phyloP scores from a whole-genome alignment of 2,797 vertebrate genomes.

The Cossypha heuglini region DNA sequence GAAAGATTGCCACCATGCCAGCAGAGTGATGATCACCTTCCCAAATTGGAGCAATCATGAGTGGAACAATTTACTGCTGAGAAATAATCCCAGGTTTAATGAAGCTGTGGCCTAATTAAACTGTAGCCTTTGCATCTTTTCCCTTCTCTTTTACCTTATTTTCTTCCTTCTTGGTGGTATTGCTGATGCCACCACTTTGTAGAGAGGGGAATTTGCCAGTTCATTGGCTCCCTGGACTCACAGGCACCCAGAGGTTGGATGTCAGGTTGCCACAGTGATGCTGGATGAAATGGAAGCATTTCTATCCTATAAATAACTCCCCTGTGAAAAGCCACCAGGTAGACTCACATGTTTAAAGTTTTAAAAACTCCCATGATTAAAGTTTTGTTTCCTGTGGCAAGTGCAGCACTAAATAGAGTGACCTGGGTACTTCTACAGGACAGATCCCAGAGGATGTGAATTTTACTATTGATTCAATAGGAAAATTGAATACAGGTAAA shows the following conservation, averaged over 20 bases:
- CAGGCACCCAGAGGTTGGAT: background rate
- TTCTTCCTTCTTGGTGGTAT: background rate
- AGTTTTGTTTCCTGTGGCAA: background rate
- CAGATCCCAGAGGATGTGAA: background rate
- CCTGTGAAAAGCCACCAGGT: background rate
- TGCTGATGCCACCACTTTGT: background rate
- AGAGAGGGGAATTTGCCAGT: background rate
- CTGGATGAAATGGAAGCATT: background rate
- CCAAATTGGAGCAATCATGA: background rate
- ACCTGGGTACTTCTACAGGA: background rate
- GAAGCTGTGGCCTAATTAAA: background rate
- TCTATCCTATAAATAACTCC: background rate
- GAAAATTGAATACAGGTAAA: too few species aligned
- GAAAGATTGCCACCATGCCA: background rate
- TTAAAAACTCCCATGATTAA: background rate
- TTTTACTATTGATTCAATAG: background rate
- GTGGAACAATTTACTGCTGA: background rate
- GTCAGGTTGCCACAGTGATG: background rate
- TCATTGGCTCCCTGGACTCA: background rate
- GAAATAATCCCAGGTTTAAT: background rate
- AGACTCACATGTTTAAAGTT: background rate
- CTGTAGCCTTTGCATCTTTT: background rate
- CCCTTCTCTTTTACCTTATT: background rate
- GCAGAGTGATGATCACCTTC: background rate
- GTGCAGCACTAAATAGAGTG: background rate